Base-by-base conservation (phyloP, 2,113 vertebrate genomes). In the Corapipo altera region DNA sequence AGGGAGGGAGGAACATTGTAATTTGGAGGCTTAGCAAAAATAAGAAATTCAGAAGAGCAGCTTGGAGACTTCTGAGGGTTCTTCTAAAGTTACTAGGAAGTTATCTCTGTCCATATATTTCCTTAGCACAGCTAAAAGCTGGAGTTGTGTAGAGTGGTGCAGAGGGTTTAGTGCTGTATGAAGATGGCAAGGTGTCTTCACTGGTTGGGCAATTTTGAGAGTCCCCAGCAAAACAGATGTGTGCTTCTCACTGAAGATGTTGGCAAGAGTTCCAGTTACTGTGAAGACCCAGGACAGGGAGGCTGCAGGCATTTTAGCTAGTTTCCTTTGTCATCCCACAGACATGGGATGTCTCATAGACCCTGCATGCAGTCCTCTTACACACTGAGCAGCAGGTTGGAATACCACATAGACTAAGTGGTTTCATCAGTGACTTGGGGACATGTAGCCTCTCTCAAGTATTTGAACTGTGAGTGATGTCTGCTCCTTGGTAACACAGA, bases 401-500 rank as follows among this genome's bases (percentile, higher is more conserved):
- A 80, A 55, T 35, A 62, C 26, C 23, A 15, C 17, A 17, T 19
- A 73, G 11, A 43, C 13, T 27, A 33, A 73, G n/a, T 13, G 72
- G 30, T 84, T 96, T 94, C 94, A 93, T 65, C 88, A 85, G 39
- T 66, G 37, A 52, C 18, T 37, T 80, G 35, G 33, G 70, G 33
- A 64, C 30, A 27, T 89, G 73, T 27, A 80, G 85, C 81, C 15
- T 75, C 35, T 72, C 28, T 75, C 55, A 93, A 89, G 28, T 66
- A 21, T 78, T 91, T 93, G 70, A 94, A 48, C 46, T 83, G 41
- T 62, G 80, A 65, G 20, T 76, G 51, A 89, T 64, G 37, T 66
- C 62, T 80, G 12, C 84, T 85, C 87, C 80, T 85, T 88, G 75
- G 87, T 73, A 43, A 20, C 61, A 22, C 19, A 59, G 46, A 52